Conservation (phyloP, 2,888 invertebrate species). For the Zygaena filipendulae region DNA sequence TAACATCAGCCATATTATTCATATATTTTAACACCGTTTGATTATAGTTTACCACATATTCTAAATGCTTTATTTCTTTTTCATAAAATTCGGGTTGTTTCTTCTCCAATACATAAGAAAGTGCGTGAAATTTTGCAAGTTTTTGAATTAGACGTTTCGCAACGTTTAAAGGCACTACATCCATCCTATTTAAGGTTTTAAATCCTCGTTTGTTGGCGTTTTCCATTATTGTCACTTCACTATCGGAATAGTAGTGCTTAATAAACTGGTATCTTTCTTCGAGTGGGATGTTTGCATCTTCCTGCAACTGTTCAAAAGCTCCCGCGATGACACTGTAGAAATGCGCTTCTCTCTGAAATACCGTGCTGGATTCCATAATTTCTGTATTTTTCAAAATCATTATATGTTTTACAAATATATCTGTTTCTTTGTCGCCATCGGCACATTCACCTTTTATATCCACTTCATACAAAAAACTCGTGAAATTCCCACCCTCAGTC, state of each 20-base stretch:
- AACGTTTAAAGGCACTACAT: slow-evolving; percentile 21
- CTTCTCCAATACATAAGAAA: slow-evolving; percentile 22
- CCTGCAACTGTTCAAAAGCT: slow-evolving; percentile 27
- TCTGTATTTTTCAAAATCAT: slow-evolving; percentile 17
- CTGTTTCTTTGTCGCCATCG: slow-evolving; percentile 24
- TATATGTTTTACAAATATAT: slow-evolving; percentile 32
- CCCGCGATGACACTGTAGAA: slow-evolving; percentile 24
- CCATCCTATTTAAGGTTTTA: slow-evolving; percentile 18
- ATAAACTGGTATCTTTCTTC: slow-evolving; percentile 26
- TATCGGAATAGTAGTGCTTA: slow-evolving; percentile 23
- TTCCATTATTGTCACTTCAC: slow-evolving; percentile 31
- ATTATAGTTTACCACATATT: slow-evolving; percentile 7
- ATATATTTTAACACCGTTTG: slow-evolving; percentile 13
- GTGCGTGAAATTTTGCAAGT: slow-evolving; percentile 23
- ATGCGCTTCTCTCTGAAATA: slow-evolving; percentile 27
- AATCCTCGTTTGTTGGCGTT: slow-evolving; percentile 27
- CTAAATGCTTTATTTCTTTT: slow-evolving; percentile 10
- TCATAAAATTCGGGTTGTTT: slow-evolving; percentile 23
- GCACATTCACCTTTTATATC: slow-evolving; percentile 29
- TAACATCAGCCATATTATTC: slow-evolving; percentile 13
- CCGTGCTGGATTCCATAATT: slow-evolving; percentile 17
- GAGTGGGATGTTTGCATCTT: slow-evolving; percentile 23
- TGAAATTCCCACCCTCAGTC: slow-evolving; percentile 31
- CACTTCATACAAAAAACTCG: slow-evolving; percentile 28
- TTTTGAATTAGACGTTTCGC: slow-evolving; percentile 21